These are phyloP conservation scores for Sycophila sp. DNA, from an alignment of 1,140 invertebrate genomes.

Conservation along the genomic window DNA sequence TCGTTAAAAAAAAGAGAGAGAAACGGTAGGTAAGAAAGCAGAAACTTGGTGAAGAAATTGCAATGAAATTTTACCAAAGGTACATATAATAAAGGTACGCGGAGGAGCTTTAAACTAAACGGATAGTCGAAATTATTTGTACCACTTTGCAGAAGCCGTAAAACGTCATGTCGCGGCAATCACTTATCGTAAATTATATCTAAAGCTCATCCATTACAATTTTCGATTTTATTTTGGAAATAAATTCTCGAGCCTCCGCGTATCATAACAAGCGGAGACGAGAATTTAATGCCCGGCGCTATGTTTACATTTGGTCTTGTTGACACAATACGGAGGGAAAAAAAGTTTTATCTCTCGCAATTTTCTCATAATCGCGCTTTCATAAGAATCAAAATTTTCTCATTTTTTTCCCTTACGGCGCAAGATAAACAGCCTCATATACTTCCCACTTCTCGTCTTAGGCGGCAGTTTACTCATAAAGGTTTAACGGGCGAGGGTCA, in stretches of 20 bases:
- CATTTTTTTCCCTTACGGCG: background rate
- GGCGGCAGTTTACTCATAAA: constrained; percentile 19
- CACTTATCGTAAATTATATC: constrained; percentile 8
- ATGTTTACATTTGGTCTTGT: background rate
- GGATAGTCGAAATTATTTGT: too few species aligned
- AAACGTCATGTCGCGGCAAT: background rate
- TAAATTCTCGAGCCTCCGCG: background rate
- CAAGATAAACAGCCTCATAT: constrained; percentile 13
- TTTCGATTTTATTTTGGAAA: background rate
- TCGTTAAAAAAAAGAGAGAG: too few species aligned
- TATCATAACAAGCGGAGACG: background rate
- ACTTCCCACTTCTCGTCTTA: background rate
- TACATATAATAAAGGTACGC: too few species aligned
- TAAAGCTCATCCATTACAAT: background rate
- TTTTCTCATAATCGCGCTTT: background rate
- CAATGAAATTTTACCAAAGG: too few species aligned
- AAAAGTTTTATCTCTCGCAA: background rate
- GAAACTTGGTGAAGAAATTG: background rate
- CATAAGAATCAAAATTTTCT: constrained; percentile 4
- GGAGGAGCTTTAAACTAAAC: too few species aligned
- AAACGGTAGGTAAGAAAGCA: too few species aligned
- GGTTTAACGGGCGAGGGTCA: constrained; percentile 20
- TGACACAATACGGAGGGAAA: background rate
- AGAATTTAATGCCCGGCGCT: background rate
- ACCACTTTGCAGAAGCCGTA: background rate